Conservation (phyloP, 2,888 invertebrate species). For the Ypsolopha scabrella region DNA sequence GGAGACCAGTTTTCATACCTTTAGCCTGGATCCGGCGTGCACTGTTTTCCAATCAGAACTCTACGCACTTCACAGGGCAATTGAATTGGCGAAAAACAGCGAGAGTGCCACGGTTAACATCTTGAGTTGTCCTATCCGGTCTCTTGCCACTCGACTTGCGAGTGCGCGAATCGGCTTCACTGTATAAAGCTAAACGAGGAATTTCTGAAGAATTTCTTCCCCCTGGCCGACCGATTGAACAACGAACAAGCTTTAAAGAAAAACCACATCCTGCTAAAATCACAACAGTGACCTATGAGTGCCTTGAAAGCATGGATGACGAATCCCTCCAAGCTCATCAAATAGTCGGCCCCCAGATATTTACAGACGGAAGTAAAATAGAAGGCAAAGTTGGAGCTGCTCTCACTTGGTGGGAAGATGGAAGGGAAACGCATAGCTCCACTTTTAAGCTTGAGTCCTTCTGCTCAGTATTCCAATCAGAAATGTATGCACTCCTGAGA, state of each 20-base stretch:
- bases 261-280: neutral
- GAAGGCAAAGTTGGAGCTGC: conserved; percentile 4
- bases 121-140: conserved; percentile 1
- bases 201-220: no score
- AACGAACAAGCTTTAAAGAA: neutral
- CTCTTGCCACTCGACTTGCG: conserved; percentile 5
- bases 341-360: neutral
- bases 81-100: no score
- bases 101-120: no score
- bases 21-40: no score
- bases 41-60: no score
- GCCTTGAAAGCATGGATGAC: neutral
- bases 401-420: neutral
- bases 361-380: conserved; percentile 4
- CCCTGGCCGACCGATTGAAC: neutral
- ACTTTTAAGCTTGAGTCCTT: neutral
- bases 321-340: neutral
- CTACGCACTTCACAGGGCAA: no score
- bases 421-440: neutral
- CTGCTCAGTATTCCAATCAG: conserved; percentile 6
- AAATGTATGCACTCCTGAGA: conserved; percentile 1
- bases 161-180: neutral
- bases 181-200: neutral
- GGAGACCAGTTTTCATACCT: no score
- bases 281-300: neutral